These are phyloP conservation scores for Lepidotrigona ventralis DNA, from an alignment of 1,140 invertebrate genomes.

Conservation along the genomic window DNA sequence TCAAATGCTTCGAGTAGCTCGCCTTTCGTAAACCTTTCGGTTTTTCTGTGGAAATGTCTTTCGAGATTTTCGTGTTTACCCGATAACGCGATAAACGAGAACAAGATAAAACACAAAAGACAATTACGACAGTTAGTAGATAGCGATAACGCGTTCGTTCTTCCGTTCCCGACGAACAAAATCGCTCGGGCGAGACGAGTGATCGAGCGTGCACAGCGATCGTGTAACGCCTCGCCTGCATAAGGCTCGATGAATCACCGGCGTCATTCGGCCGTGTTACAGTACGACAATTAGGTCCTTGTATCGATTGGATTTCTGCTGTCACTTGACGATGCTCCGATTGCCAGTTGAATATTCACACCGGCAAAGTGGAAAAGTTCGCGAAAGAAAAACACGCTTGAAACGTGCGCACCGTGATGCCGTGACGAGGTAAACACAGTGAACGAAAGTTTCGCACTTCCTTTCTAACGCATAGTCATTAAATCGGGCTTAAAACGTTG, in stretches of 20 bases:
- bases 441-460: neutral
- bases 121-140: neutral
- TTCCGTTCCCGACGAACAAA: neutral
- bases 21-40: too few relatives aligned
- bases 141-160: neutral
- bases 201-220: neutral
- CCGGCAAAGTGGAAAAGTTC: neutral
- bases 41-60: neutral
- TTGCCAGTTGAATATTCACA: neutral
- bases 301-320: conserved; percentile 31
- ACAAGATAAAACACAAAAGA: neutral
- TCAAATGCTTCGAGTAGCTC: neutral
- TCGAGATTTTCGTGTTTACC: neutral
- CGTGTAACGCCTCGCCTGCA: neutral
- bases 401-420: neutral
- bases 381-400: neutral
- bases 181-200: neutral
- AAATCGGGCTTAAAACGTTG: neutral
- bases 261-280: conserved; percentile 12
- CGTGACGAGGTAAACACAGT: too few relatives aligned
- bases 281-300: conserved; percentile 10
- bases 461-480: neutral
- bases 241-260: conserved; percentile 19
- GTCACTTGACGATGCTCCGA: conserved; percentile 12
- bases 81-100: neutral